Evolutionary conservation across 1,140 invertebrate species (phyloP).

Genomic region (Penaeus japonicus): DNA sequence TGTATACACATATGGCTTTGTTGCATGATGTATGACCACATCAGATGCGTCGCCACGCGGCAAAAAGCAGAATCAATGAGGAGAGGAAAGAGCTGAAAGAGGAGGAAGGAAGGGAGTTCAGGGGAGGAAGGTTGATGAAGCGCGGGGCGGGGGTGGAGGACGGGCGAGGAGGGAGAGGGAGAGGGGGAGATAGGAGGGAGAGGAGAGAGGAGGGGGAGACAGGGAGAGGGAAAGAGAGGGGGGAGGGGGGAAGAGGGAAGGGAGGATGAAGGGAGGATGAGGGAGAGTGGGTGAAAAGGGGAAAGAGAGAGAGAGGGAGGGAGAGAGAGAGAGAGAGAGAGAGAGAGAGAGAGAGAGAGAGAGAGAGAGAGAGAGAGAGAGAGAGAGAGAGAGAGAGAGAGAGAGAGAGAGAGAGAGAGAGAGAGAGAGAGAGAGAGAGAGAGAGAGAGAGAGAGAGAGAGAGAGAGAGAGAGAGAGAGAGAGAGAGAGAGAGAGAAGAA

Average conservation of each 20-base stretch:
- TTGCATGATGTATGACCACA: too few relatives aligned
- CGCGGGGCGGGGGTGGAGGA: background rate
- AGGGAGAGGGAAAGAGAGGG: background rate
- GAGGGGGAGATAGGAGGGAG: background rate
- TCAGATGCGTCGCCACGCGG: too few relatives aligned
- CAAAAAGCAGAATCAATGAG: too few relatives aligned
- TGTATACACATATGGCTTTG: too few relatives aligned
- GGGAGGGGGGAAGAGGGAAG: background rate
- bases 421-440: too few relatives aligned
- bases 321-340: background rate
- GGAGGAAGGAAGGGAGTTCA: constrained; percentile 6
- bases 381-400: too few relatives aligned
- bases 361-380: background rate
- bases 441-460: too few relatives aligned
- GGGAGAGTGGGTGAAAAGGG: background rate
- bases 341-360: background rate
- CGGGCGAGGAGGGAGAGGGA: background rate
- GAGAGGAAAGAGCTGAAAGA: background rate
- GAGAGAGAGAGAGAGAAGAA: too few relatives aligned
- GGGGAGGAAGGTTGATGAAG: background rate
- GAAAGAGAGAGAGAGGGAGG: background rate
- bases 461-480: too few relatives aligned
- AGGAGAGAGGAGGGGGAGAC: background rate
- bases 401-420: too few relatives aligned
- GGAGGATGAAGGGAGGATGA: background rate